Conservation (phyloP, 2,113 vertebrate species). For the Calypte anna region DNA sequence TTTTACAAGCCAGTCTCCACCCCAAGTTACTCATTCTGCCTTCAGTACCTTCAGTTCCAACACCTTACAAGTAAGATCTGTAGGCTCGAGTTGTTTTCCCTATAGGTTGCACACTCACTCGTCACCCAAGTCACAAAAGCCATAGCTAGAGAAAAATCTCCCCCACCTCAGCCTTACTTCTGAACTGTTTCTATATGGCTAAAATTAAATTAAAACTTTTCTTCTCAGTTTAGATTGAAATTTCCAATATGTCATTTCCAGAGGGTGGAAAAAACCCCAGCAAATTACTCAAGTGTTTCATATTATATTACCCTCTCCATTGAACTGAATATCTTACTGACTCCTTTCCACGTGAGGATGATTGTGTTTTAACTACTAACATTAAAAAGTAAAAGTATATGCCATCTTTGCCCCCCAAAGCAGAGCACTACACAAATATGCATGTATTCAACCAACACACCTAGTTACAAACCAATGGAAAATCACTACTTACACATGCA, state of each 20-base stretch:
- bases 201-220: conserved; percentile 41
- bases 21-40: not conserved
- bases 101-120: not conserved
- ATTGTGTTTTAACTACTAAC: not conserved
- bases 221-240: conserved; percentile 10
- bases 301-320: not conserved
- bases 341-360: not conserved
- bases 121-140: not conserved
- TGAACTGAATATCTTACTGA: not conserved
- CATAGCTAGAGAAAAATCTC: not conserved
- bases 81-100: not conserved
- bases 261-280: not conserved
- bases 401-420: not conserved
- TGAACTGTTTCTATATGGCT: conserved; percentile 24
- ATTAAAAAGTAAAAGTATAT: not conserved
- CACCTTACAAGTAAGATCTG: not conserved
- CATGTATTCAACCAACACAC: not conserved
- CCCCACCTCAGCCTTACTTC: not conserved
- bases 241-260: conserved; percentile 43
- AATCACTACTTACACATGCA: not conserved
- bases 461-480: not conserved
- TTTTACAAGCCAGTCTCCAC: not conserved
- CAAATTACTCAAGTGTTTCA: conserved; percentile 10
- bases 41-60: not conserved
- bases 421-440: not conserved